A percentile compares a stretch with the other conserved stretches of the same genome.
These are phyloP conservation scores for Glossophaga mutica DNA, from an alignment of 2,797 vertebrate species.

Conservation along the genomic window DNA sequence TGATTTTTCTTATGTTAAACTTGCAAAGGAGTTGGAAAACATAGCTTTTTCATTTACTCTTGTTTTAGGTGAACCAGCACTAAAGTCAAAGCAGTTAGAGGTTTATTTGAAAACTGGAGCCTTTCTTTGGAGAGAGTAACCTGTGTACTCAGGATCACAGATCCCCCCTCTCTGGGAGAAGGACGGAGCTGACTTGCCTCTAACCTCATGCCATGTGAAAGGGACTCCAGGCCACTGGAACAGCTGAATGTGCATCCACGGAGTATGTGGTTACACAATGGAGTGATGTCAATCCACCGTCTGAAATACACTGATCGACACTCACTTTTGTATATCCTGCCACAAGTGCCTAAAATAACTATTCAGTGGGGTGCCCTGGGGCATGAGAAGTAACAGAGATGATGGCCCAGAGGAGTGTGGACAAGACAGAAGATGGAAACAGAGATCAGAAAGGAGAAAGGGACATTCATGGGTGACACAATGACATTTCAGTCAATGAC, in stretches of 20 bases:
- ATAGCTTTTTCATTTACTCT: not conserved
- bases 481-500: not conserved
- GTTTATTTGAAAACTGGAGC: not conserved
- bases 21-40: not conserved
- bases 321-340: not conserved
- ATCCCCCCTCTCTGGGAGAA: not conserved
- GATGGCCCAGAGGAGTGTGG: not conserved
- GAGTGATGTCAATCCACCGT: not conserved
- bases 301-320: not conserved
- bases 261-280: not conserved
- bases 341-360: not conserved
- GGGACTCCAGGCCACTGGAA: not conserved
- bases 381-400: not conserved
- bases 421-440: not conserved
- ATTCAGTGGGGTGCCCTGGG: not conserved
- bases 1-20: not conserved
- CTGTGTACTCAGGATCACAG: rapidly evolving
- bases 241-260: not conserved
- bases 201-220: not conserved
- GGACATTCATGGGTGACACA: not conserved
- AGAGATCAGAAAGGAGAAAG: not conserved
- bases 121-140: not conserved
- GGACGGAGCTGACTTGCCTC: not conserved
- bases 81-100: not conserved
- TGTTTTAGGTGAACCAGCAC: not conserved